Evolutionary conservation across 2,113 vertebrate species (phyloP), one percentile per base, ranked within the genome.

Genomic region (Mirza zaza): DNA sequence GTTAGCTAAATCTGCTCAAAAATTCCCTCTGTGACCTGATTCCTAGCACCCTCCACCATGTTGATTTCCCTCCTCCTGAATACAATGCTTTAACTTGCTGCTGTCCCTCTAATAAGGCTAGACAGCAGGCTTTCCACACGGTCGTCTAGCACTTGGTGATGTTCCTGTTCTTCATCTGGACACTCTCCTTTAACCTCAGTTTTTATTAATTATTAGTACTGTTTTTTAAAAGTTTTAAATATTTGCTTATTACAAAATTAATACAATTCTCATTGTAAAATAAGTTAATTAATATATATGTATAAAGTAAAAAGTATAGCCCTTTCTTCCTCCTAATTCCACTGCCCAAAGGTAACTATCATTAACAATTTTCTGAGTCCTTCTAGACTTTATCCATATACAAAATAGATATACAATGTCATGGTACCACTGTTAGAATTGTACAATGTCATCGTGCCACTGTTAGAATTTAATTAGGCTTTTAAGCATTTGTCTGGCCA

Each of bases 401-500:
- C 20, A 50, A 87, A 76, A 45, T 45, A 45, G 45, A 45, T 45
- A 45, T 45, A 45, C 87, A 92, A 75, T 4, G 5, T 34, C 25
- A 39, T 48, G 67, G 32, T 57, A 20, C 52, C 75, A 25, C 85
- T 92, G 81, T 90, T 88, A 87, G 87, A 90, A 94, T 84, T 76
- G 45, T 45, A 45, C 87, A 92, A 75, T 4, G 5, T 34, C 25
- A 39, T 48, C 61, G 32, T 57, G 15, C 52, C 75, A 25, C 85
- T 92, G 81, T 90, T 88, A 87, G 87, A 90, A 94, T 84, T 76
- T 87, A 87, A 93, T 95, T 83, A 34, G 6, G 2, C 48, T 67
- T 84, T 76, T 75, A 68, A 94, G 77, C 77, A 91, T 87, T 88
- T 77, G 63, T 34, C 39, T 79, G 67, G 57, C 75, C 81, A 50